A percentile compares a stretch with the other conserved stretches of the same genome.
These are phyloP conservation scores for Semnornis frantzii DNA, from an alignment of 2,113 vertebrate genomes.

Conservation along the genomic window DNA sequence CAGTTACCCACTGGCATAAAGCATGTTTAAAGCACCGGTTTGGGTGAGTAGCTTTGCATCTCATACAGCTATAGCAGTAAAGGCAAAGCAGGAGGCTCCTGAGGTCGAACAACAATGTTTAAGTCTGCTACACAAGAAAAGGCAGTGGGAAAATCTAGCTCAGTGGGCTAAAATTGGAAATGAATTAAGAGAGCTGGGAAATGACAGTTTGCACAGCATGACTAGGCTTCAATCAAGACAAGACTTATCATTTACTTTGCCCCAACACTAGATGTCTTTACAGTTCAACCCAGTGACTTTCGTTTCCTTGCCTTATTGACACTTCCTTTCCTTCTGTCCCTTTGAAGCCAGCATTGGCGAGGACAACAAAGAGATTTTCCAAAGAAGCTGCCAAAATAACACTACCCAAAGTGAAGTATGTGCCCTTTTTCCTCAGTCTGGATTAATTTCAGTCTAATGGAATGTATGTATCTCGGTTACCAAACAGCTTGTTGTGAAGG, in stretches of 20 bases:
- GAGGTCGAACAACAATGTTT: background rate
- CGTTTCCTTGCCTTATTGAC: background rate
- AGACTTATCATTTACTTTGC: background rate
- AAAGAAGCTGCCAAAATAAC: slow-evolving; percentile 22
- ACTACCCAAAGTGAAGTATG: background rate
- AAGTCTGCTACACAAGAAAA: background rate
- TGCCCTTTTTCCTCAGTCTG: background rate
- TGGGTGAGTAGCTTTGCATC: background rate
- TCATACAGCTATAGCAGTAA: background rate
- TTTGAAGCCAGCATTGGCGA: background rate
- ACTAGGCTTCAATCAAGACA: background rate
- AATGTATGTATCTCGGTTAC: slow-evolving; percentile 22
- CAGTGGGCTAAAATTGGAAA: background rate
- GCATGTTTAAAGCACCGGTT: background rate
- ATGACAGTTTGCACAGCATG: background rate
- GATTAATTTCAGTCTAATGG: background rate
- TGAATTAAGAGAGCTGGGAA: background rate
- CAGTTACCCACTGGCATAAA: background rate
- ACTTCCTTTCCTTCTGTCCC: background rate
- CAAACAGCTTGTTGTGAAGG: slow-evolving; percentile 44
- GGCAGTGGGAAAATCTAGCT: background rate
- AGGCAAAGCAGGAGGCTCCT: background rate
- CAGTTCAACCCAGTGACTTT: background rate
- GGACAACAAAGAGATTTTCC: background rate
- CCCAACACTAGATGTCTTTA: background rate